Base-by-base conservation (phyloP, 2,888 invertebrate species). In the Sinopyrophorus schimmeli region DNA sequence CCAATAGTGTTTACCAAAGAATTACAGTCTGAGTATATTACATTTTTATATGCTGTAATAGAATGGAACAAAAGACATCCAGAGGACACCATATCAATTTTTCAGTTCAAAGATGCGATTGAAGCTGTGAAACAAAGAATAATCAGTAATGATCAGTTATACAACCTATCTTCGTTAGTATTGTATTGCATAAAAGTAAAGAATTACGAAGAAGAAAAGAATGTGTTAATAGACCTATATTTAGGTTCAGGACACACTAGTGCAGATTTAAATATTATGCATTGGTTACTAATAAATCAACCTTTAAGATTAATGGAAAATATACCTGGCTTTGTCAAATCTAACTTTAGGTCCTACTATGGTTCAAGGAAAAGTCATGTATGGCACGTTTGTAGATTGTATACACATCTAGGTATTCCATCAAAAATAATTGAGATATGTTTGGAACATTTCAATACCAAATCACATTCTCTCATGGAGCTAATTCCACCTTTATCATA, bases 331-430 rank as follows among this genome's bases (percentile, higher is more conserved):
- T 17, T 9, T 17, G 10, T 6, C 21, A 3, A n/a, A 2, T 21
- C 21, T 11, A 20, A 7, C n/a, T n/a, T n/a, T n/a, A n/a, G n/a
- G n/a, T n/a, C n/a, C n/a, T n/a, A n/a, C n/a, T n/a, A n/a, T n/a
- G n/a, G n/a, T n/a, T n/a, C n/a, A n/a, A n/a, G n/a, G n/a, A n/a
- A n/a, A n/a, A n/a, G n/a, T n/a, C n/a, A n/a, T n/a, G n/a, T n/a
- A n/a, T n/a, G n/a, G n/a, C n/a, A n/a, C n/a, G n/a, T n/a, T n/a
- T 28, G 11, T 12, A 4, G 16, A 11, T 40, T 46, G 18, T 50
- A 50, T 15, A 16, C 21, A 6, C 50, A 50, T 17, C 9, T 50
- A 11, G 30, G 32, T 7, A 39, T 50, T 5, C 50, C 50, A 3
- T 39, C 39, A 20, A 44, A 28, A 40, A 35, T 40, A 12, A 31